phyloP scores from a whole-genome alignment of 2,797 vertebrate genomes.

The Heteromormyrus szaboi region DNA sequence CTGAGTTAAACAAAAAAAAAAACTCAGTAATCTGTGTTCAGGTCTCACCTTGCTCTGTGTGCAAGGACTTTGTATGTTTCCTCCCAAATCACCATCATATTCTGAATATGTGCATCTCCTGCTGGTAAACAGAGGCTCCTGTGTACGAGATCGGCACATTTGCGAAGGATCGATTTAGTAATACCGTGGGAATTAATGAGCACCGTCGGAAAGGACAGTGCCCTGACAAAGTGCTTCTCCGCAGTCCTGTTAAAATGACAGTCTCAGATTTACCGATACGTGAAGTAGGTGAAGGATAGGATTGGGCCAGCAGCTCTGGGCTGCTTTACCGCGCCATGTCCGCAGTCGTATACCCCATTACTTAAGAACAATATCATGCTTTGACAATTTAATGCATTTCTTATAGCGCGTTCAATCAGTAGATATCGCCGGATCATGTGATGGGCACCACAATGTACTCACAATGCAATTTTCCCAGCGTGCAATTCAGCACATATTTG shows the following conservation, averaged over 20 bases:
- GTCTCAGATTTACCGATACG: neutral
- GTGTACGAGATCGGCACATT: neutral
- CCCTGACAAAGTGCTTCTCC: neutral
- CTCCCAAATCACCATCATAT: neutral
- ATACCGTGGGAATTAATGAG: neutral
- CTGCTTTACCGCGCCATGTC: neutral
- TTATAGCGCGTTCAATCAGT: neutral
- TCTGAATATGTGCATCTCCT: neutral
- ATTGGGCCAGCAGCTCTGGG: neutral
- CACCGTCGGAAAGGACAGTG: neutral
- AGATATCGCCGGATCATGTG: neutral
- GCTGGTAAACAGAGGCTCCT: neutral
- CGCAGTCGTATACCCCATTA: neutral
- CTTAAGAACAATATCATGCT: constrained; percentile 13
- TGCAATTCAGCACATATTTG: neutral
- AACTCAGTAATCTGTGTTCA: neutral
- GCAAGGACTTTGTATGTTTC: neutral
- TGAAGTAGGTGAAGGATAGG: neutral
- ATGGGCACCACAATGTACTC: neutral
- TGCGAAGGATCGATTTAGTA: constrained; percentile 14
- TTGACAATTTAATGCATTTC: constrained; percentile 18
- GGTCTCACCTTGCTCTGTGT: neutral
- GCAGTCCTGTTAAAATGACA: neutral
- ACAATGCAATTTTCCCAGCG: neutral
- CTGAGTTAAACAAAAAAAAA: neutral